These are phyloP conservation scores for Oasisia sp. DNA, from an alignment of 2,888 invertebrate species.

Conservation along the genomic window DNA sequence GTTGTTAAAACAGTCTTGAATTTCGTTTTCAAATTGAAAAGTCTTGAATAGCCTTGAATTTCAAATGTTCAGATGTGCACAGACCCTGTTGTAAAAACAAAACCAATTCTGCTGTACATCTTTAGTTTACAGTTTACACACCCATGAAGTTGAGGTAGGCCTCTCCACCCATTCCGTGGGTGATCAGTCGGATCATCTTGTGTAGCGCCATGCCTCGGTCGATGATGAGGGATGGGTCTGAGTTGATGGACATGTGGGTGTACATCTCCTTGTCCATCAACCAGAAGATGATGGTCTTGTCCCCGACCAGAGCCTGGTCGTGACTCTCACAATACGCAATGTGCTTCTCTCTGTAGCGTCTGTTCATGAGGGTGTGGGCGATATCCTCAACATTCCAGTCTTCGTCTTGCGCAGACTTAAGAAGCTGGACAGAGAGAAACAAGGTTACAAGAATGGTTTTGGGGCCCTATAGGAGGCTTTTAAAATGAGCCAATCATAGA, in stretches of 20 bases:
- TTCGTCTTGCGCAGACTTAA: conserved; percentile 75
- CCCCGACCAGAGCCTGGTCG: conserved; percentile 73
- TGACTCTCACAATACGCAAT: conserved; percentile 94
- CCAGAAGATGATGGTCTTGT: conserved; percentile 99
- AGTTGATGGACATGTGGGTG: conserved; percentile 85
- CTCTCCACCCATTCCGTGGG: conserved; percentile 94
- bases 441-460: not conserved
- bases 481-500: too few relatives aligned
- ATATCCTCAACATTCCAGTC: conserved; percentile 93
- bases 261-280: conserved; percentile 99
- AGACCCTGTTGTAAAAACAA: too few relatives aligned
- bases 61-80: too few relatives aligned
- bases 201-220: conserved; percentile 95
- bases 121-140: conserved; percentile 60
- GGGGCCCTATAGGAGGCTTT: too few relatives aligned
- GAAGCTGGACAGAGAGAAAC: conserved; percentile 46
- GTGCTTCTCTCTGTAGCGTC: conserved; percentile 95
- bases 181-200: conserved; percentile 95
- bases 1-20: too few relatives aligned
- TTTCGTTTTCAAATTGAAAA: too few relatives aligned
- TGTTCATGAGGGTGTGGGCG: conserved; percentile 90
- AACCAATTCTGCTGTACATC: not conserved
- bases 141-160: conserved; percentile 99
- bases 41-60: too few relatives aligned
- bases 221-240: conserved; percentile 71